phyloP scores from a whole-genome alignment of 2,797 vertebrate genomes.

The Enteromius treurensis region DNA sequence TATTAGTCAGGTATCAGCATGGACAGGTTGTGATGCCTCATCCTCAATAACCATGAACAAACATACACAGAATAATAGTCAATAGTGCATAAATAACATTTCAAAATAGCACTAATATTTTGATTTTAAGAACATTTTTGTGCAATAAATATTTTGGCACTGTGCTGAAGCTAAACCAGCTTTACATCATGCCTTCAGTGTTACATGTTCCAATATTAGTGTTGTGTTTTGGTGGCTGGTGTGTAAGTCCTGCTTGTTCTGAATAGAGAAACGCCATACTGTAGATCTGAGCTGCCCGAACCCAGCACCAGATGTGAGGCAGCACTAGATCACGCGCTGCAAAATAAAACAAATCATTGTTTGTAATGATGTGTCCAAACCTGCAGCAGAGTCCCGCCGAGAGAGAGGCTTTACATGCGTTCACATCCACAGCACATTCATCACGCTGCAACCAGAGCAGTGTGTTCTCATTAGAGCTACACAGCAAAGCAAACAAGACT shows the following conservation, averaged over 20 bases:
- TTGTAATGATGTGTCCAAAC: constrained; percentile 51
- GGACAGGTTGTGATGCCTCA: not conserved
- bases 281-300: not conserved
- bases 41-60: not conserved
- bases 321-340: constrained; percentile 25
- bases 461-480: constrained; percentile 52
- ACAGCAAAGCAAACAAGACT: constrained; percentile 18
- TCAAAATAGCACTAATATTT: not conserved
- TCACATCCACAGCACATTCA: constrained; percentile 43
- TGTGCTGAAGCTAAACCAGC: not conserved
- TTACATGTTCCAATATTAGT: not conserved
- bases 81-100: not conserved
- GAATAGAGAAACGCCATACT: constrained; percentile 7
- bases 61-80: not conserved
- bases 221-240: no score
- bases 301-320: constrained; percentile 33
- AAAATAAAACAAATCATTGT: constrained; percentile 52
- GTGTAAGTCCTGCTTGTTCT: not conserved
- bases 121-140: not conserved
- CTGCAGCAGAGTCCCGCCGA: constrained; percentile 35
- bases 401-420: constrained; percentile 22
- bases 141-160: no score
- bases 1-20: no score
- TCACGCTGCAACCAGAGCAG: constrained; percentile 53
- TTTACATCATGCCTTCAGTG: no score